phyloP scores from a whole-genome alignment of 2,113 vertebrate species.

The Xiphorhynchus elegans region DNA sequence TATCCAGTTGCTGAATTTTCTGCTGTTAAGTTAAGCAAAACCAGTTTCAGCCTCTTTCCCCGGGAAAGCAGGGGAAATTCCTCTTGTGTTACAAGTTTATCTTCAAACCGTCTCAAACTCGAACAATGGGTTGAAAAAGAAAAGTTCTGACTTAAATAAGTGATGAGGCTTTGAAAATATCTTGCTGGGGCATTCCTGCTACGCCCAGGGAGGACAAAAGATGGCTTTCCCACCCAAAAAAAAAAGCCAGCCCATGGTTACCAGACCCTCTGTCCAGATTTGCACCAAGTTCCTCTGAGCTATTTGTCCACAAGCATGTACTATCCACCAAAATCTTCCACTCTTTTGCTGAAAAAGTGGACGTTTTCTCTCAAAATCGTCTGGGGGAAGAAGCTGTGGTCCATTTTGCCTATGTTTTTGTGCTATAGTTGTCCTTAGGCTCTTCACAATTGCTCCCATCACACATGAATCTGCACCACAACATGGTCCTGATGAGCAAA shows the following conservation, averaged over 20 bases:
- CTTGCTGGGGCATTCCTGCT: neutral
- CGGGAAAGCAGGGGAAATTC: neutral
- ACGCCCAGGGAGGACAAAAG: neutral
- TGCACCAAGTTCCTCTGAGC: neutral
- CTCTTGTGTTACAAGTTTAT: neutral
- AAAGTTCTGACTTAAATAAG: neutral
- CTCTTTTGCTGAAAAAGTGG: neutral
- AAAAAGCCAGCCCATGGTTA: neutral
- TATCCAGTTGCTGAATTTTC: neutral
- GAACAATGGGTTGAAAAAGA: neutral
- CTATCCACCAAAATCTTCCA: neutral
- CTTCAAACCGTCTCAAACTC: neutral
- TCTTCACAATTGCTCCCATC: neutral
- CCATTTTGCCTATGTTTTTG: neutral
- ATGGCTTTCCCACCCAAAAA: neutral
- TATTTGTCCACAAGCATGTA: neutral
- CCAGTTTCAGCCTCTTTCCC: neutral
- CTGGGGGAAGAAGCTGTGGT: neutral
- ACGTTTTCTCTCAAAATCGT: neutral
- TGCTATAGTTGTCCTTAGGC: fast-evolving
- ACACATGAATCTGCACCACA: neutral
- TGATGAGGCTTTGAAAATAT: neutral
- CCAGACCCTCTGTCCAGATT: neutral
- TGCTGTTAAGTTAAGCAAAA: neutral
- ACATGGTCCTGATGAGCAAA: neutral